Evolutionary conservation across 2,888 invertebrate genomes (phyloP).

Genomic region (Pseudococcus longispinus): DNA sequence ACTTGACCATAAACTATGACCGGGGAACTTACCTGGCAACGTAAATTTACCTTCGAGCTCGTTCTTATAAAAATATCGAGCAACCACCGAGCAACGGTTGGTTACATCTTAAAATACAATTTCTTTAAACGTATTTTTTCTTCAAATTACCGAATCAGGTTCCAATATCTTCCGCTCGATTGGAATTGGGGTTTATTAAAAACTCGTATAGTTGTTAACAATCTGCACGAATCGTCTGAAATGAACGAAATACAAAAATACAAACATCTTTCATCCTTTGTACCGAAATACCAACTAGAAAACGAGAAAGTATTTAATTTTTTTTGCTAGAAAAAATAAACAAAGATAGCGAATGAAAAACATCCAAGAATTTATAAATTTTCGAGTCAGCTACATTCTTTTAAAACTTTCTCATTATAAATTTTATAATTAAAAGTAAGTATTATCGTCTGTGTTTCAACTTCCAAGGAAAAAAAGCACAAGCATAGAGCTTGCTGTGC

Average conservation of each 20-base stretch:
- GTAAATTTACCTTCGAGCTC: constrained; percentile 36
- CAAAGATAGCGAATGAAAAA: not conserved
- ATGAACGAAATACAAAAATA: too few relatives aligned
- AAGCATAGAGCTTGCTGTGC: not conserved
- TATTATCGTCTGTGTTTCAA: not conserved
- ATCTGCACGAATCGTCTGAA: not conserved
- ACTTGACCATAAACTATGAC: constrained; percentile 43
- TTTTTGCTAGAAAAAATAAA: not conserved
- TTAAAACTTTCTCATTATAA: not conserved
- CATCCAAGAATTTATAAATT: not conserved
- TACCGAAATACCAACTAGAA: not conserved
- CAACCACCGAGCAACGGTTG: not conserved
- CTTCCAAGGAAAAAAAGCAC: not conserved
- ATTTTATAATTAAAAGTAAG: constrained; percentile 21
- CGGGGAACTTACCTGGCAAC: constrained; percentile 33
- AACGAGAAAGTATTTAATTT: not conserved
- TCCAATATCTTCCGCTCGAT: not conserved
- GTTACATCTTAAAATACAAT: not conserved
- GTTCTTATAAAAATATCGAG: not conserved
- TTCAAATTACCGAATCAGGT: not conserved
- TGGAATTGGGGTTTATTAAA: too few relatives aligned
- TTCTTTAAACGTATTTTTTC: not conserved
- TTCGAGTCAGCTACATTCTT: not conserved
- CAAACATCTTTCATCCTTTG: too few relatives aligned
- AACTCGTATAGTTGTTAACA: not conserved